These are phyloP conservation scores for Caerostris darwini DNA, from an alignment of 1,140 invertebrate genomes.

Conservation along the genomic window DNA sequence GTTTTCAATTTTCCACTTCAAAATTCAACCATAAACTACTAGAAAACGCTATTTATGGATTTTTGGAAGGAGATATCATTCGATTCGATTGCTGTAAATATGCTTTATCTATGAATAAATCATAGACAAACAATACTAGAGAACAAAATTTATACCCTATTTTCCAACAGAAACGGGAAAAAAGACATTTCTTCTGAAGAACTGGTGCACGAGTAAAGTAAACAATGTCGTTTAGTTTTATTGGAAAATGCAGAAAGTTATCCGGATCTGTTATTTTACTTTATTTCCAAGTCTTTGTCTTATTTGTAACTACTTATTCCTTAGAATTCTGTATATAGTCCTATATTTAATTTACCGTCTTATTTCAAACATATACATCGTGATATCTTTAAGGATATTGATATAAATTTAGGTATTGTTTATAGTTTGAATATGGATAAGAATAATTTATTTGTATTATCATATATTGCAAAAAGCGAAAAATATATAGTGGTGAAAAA, in stretches of 20 bases:
- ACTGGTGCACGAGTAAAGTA: not conserved
- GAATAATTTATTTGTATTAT: no score
- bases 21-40: not conserved
- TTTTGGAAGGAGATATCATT: not conserved
- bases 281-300: not conserved
- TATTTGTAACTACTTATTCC: not conserved
- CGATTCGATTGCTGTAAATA: conserved; percentile 24
- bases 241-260: not conserved
- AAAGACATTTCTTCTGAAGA: not conserved
- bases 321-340: no score
- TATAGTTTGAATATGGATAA: no score
- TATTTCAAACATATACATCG: no score
- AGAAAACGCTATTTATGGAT: not conserved
- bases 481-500: no score
- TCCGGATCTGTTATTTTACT: not conserved
- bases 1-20: not conserved
- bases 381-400: no score
- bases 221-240: not conserved
- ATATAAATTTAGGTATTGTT: no score
- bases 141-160: not conserved
- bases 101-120: conserved; percentile 18
- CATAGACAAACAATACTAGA: not conserved
- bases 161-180: not conserved
- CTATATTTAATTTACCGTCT: no score
- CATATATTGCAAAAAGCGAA: no score